A percentile compares a stretch with the other conserved stretches of the same genome.
Conservation (phyloP, 1,140 invertebrate species). For the Pseudomyrmex cubaensis region DNA sequence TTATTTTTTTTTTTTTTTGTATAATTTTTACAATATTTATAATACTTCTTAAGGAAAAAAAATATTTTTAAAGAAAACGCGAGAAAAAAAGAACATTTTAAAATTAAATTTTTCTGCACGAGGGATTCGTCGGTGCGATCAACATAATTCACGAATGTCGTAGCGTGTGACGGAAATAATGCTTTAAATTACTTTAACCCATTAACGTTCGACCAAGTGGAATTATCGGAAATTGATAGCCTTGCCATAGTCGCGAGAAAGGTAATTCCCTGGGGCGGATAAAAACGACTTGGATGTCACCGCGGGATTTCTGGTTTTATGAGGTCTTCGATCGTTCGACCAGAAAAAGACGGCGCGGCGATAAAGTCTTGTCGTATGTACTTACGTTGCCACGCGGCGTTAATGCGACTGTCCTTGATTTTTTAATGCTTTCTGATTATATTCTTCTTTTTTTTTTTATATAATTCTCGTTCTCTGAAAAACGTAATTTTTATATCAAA, state of each 20-base stretch:
- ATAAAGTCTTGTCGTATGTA: slow-evolving; percentile 58
- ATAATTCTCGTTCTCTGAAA: slow-evolving; percentile 1
- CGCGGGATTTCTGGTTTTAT: slow-evolving; percentile 59
- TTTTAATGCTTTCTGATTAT: slow-evolving; percentile 46
- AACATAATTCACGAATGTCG: background rate
- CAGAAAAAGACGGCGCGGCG: slow-evolving; percentile 39
- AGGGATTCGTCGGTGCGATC: background rate
- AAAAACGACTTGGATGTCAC: slow-evolving; percentile 54
- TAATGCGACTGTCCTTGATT: slow-evolving; percentile 53
- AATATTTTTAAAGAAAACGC: background rate
- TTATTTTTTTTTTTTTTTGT: background rate
- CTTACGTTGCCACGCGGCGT: slow-evolving; percentile 41
- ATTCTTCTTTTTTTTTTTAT: slow-evolving; percentile 27
- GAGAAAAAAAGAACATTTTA: background rate
- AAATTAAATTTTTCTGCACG: background rate
- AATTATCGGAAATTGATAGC: slow-evolving; percentile 67
- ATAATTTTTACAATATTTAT: background rate
- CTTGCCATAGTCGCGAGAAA: slow-evolving; percentile 7
- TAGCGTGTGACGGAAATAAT: slow-evolving; percentile 27
- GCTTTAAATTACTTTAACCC: slow-evolving; percentile 48
- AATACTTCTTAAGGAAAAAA: background rate
- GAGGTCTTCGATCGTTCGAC: slow-evolving; percentile 45
- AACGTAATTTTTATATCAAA: background rate
- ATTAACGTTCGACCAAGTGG: slow-evolving; percentile 46
- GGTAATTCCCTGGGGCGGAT: slow-evolving; percentile 53